phyloP scores from a whole-genome alignment of 92 coral and sea anemone species.

The Muricea muricata region DNA sequence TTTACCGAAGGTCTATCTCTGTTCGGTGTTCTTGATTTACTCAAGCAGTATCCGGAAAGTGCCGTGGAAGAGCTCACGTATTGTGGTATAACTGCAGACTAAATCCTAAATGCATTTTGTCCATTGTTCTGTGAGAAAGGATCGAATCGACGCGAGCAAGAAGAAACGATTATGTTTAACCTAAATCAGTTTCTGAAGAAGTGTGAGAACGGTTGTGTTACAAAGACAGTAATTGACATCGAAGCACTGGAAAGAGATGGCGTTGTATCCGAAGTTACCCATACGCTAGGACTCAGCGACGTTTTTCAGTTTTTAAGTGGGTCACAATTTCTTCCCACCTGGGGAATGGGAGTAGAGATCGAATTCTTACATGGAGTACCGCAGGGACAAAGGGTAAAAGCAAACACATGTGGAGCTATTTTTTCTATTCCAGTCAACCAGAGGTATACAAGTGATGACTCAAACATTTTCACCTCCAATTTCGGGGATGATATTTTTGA shows the following conservation, averaged over 20 bases:
- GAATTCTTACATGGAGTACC: not conserved
- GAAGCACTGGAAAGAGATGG: slow-evolving; percentile 16
- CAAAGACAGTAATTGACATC: slow-evolving; percentile 21
- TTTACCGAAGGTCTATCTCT: slow-evolving; percentile 51
- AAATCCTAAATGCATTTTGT: slow-evolving; percentile 24
- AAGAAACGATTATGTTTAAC: no score
- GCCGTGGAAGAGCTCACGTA: slow-evolving; percentile 14
- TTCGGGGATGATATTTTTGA: slow-evolving; percentile 3
- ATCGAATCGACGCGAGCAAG: slow-evolving; percentile 16
- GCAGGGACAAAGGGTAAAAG: not conserved
- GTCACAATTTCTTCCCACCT: not conserved
- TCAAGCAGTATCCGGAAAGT: slow-evolving; percentile 32
- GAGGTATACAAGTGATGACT: slow-evolving; percentile 7
- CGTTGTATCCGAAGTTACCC: slow-evolving; percentile 14
- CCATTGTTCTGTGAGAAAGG: slow-evolving; percentile 33
- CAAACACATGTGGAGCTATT: not conserved
- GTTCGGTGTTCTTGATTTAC: slow-evolving; percentile 55
- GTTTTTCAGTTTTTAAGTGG: slow-evolving; percentile 46
- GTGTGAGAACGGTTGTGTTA: not conserved
- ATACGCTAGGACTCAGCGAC: slow-evolving; percentile 31
- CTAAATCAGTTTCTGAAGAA: no score
- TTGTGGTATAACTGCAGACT: slow-evolving; percentile 6
- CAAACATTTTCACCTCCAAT: not conserved
- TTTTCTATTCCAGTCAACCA: not conserved
- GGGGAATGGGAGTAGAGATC: not conserved